Base-by-base conservation (phyloP, 1,140 invertebrate genomes). In the Drosophila azteca region DNA sequence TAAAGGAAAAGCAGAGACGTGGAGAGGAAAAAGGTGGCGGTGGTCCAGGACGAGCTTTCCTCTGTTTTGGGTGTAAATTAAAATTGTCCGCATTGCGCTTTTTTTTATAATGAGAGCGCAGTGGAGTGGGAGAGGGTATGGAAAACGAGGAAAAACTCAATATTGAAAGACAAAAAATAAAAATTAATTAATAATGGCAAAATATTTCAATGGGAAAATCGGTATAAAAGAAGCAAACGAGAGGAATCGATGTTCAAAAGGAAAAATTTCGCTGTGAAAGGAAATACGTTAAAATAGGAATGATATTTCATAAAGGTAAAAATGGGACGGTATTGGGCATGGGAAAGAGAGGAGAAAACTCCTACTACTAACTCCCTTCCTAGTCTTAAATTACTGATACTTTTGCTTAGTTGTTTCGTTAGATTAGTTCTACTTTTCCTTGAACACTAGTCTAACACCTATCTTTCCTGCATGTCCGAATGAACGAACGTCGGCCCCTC, bases 141-240 rank as follows among this genome's bases (percentile, higher is more conserved):
- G 9, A 31, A 17, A 17, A 13, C 35, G 17, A n/a, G 17, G 41
- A 20, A 15, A 67, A 75, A 66, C 51, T 44, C 43, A 66, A 76
- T 67, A 76, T 58, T 43, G 50, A 58, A 76, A 51, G 72, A 67
- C 45, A 76, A 35, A 41, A 75, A 74, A 73, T 35, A 75, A 71
- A 70, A 75, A 76, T 74, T 74, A 74, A 76, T 76, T 76, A 76
- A 76, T 75, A 67, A 67, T 45, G 53, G 66, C 35, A 45, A 66
- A 49, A 73, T 64, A 72, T 44, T 72, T 73, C 46, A 50, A 50
- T 54, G 51, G 52, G 4, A 26, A 53, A 35, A 29, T 43, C 15
- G 35, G 3, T 4, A 39, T 20, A 8, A 29, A 54, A 22, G 29
- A 31, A 39, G 20, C 22, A 31, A 39, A 20, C 29, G 20, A 49